Conservation (phyloP, 2,113 vertebrate species). For the Esox niger region DNA sequence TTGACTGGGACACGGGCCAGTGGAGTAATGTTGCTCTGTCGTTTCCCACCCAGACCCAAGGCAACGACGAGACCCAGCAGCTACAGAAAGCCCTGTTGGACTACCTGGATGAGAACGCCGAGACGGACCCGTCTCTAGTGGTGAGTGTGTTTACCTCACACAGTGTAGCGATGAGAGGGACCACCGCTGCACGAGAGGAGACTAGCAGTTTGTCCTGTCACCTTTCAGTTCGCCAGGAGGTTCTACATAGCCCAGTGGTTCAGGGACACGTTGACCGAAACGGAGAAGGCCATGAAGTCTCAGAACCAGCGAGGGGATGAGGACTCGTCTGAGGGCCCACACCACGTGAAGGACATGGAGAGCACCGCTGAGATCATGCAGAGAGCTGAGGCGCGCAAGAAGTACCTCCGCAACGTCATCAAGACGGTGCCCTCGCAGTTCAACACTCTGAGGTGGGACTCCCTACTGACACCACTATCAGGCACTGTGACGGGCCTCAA, state of each 20-base stretch:
- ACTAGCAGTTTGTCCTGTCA: not conserved
- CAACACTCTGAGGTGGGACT: conserved; percentile 84
- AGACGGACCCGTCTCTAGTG: conserved; percentile 91
- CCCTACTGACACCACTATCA: not conserved
- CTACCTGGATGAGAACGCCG: conserved; percentile 93
- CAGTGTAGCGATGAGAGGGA: not conserved
- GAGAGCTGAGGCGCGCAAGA: conserved; percentile 91
- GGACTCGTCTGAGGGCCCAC: conserved; percentile 87
- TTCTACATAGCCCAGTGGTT: conserved; percentile 99
- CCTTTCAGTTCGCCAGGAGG: conserved; percentile 90
- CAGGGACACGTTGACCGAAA: conserved; percentile 92
- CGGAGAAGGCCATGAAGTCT: conserved; percentile 94
- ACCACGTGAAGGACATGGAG: conserved; percentile 92
- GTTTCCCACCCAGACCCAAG: conserved; percentile 50
- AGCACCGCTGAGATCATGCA: conserved; percentile 95
- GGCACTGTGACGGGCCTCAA: not conserved
- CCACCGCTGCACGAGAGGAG: not conserved
- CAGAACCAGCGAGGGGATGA: conserved; percentile 86
- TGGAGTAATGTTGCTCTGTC: not conserved
- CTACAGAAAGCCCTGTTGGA: conserved; percentile 96
- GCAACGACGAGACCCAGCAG: conserved; percentile 91
- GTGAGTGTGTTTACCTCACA: conserved; percentile 68
- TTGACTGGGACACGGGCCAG: not conserved
- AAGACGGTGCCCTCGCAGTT: conserved; percentile 87
- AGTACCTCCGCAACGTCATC: conserved; percentile 91